Percentiles rank a stretch among this genome's conserved stretches.
phyloP scores from a whole-genome alignment of 2,797 vertebrate genomes.

The Gymnothorax reevesii region DNA sequence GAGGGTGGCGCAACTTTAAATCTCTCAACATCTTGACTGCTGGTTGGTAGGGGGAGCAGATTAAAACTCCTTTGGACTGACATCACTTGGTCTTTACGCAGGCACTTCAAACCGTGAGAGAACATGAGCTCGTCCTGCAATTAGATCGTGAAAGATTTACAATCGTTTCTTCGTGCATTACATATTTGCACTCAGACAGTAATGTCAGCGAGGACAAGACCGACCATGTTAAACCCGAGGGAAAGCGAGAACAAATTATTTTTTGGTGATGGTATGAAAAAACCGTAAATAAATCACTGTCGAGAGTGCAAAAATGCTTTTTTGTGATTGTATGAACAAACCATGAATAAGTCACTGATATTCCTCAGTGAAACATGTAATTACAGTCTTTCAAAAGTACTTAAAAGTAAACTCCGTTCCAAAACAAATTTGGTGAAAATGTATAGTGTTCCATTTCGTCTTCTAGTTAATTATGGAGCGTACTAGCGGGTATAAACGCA shows the following conservation, averaged over 20 bases:
- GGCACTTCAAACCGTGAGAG: not conserved
- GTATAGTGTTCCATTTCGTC: not conserved
- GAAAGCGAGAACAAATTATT: not conserved
- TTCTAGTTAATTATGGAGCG: not conserved
- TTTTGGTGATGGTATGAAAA: too few species aligned
- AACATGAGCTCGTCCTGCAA: not conserved
- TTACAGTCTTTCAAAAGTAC: not conserved
- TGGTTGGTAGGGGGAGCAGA: not conserved
- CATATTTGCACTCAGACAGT: not conserved
- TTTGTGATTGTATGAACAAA: not conserved
- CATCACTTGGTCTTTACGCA: not conserved
- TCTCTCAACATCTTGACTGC: not conserved
- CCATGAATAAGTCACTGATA: not conserved
- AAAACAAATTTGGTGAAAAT: too few species aligned
- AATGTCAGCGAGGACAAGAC: slow-evolving; percentile 17
- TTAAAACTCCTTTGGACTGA: not conserved
- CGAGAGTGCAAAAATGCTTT: not conserved
- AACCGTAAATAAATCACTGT: not conserved
- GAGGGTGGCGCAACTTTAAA: not conserved
- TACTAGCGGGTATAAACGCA: not conserved
- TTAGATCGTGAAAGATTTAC: slow-evolving; percentile 12
- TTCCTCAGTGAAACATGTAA: not conserved
- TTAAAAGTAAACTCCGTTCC: not conserved
- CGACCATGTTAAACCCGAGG: not conserved
- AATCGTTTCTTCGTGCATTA: not conserved